phyloP scores from a whole-genome alignment of 1,140 invertebrate species.

The Papilio polytes region DNA sequence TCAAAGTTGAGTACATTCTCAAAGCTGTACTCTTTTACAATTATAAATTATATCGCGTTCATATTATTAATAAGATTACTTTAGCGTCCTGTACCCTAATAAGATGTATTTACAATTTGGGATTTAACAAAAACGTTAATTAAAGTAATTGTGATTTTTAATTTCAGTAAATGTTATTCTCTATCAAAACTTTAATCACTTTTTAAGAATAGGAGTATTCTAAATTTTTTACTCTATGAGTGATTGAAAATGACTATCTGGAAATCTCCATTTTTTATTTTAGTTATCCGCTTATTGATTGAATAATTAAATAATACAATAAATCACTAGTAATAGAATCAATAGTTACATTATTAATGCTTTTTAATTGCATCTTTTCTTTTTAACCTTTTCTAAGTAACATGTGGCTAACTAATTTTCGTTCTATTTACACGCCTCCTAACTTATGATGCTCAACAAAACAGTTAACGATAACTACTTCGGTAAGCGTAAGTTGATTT shows the following conservation, averaged over 20 bases:
- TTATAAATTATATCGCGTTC: neutral
- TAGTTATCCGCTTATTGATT: neutral
- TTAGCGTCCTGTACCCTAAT: too few species aligned
- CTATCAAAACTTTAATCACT: neutral
- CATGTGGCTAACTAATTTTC: constrained; percentile 50
- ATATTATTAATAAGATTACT: too few species aligned
- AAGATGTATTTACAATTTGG: too few species aligned
- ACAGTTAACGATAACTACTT: constrained; percentile 98
- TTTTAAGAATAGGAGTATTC: too few species aligned
- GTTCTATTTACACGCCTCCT: constrained; percentile 78
- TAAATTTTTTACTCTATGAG: neutral
- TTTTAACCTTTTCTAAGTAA: constrained; percentile 23
- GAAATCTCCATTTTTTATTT: too few species aligned
- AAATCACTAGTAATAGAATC: neutral
- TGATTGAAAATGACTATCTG: too few species aligned
- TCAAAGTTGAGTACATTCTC: neutral
- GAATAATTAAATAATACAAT: neutral
- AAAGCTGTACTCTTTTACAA: neutral
- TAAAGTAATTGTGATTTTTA: too few species aligned
- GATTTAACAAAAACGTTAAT: too few species aligned
- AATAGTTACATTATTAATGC: neutral
- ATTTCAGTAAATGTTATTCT: too few species aligned
- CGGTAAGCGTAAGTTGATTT: constrained; percentile 89
- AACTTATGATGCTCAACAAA: constrained; percentile 72
- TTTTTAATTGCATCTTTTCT: neutral